phyloP scores from a whole-genome alignment of 2,113 vertebrate species.

The Pelodiscus sinensis region DNA sequence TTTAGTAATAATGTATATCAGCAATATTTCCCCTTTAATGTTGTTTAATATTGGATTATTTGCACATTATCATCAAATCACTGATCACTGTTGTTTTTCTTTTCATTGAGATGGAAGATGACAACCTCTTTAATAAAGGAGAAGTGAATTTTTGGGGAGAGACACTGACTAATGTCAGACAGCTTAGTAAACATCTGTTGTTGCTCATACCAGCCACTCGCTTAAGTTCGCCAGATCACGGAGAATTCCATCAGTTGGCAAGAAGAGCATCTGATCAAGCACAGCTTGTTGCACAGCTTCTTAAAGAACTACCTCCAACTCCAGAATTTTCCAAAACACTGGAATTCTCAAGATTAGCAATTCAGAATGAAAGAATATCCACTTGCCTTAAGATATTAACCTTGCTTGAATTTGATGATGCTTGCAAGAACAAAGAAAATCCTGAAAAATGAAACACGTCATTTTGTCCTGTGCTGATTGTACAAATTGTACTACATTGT shows the following conservation, averaged over 20 bases:
- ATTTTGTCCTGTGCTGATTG: background rate
- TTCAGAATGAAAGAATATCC: conserved; percentile 80
- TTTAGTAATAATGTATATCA: background rate
- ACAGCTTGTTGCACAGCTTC: conserved; percentile 53
- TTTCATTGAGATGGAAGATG: conserved; percentile 84
- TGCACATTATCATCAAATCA: background rate
- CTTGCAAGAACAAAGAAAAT: background rate
- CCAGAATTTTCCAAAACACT: conserved; percentile 87
- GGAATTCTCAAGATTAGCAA: conserved; percentile 82
- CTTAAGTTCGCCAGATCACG: background rate
- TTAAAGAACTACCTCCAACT: conserved; percentile 78
- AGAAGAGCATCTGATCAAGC: conserved; percentile 64
- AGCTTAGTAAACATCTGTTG: conserved; percentile 83
- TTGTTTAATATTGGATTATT: background rate
- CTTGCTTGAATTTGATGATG: conserved; percentile 38
- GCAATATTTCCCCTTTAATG: background rate
- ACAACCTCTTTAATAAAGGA: conserved; percentile 92
- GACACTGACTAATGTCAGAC: conserved; percentile 82
- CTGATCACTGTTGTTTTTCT: conserved; percentile 18
- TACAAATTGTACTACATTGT: background rate
- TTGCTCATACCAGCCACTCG: conserved; percentile 57
- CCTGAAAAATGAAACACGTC: background rate
- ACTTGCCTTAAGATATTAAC: conserved; percentile 80
- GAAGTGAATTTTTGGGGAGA: conserved; percentile 95
- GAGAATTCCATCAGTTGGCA: conserved; percentile 64